Conservation (phyloP, 1,140 invertebrate species). For the Drosophila biarmipes region DNA sequence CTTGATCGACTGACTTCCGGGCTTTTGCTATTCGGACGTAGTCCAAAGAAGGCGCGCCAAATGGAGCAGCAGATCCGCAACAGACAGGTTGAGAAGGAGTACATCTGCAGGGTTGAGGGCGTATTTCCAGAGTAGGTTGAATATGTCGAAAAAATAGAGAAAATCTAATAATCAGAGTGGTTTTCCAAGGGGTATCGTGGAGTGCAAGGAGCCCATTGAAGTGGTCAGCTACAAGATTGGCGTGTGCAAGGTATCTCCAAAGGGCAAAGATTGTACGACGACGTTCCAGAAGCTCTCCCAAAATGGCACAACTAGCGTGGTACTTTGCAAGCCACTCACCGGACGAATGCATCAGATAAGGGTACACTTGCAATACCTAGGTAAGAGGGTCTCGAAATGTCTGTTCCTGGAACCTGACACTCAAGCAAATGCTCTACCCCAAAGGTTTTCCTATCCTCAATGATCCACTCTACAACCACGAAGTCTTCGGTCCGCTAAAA, state of each 20-base stretch:
- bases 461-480: conserved; percentile 97
- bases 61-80: conserved; percentile 98
- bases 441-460: conserved; percentile 91
- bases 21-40: conserved; percentile 96
- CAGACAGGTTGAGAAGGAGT: conserved; percentile 97
- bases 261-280: conserved; percentile 96
- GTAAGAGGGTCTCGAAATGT: conserved; percentile 15
- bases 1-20: conserved; percentile 97
- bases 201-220: conserved; percentile 96
- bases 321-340: conserved; percentile 96
- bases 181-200: conserved; percentile 86
- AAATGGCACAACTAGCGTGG: conserved; percentile 95
- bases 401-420: background rate
- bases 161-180: background rate
- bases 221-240: conserved; percentile 98
- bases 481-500: conserved; percentile 95
- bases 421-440: background rate
- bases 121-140: conserved; percentile 96
- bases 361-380: conserved; percentile 96
- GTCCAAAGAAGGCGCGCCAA: conserved; percentile 95
- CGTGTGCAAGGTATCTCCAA: conserved; percentile 96
- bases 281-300: conserved; percentile 95
- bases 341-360: conserved; percentile 99
- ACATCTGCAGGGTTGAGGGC: conserved; percentile 98
- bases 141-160: fast-evolving